Evolutionary conservation across 35 echinoderm and acorn worm genomes (phyloP).

Genomic region (Apostichopus californicus): DNA sequence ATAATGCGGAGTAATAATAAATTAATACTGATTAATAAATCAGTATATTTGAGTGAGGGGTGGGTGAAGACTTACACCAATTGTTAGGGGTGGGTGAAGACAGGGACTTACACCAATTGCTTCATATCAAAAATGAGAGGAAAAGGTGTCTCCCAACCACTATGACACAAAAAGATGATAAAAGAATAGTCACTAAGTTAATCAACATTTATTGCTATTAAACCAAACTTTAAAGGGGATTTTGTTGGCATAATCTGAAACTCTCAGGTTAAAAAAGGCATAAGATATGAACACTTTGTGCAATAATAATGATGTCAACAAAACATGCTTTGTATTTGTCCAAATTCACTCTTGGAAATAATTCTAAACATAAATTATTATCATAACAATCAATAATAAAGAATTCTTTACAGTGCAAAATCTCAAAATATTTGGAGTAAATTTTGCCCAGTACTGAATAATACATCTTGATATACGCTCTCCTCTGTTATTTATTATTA

Average conservation of each 20-base stretch:
- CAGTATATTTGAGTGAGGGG: too few relatives aligned
- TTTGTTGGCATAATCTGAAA: conserved; percentile 62
- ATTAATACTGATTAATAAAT: too few relatives aligned
- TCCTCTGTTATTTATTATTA: conserved; percentile 35
- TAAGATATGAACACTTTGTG: conserved; percentile 68
- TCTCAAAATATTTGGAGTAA: conserved; percentile 52
- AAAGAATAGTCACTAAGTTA: conserved; percentile 7
- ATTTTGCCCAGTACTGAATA: conserved; percentile 59
- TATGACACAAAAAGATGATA: too few relatives aligned
- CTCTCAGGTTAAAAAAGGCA: conserved; percentile 58
- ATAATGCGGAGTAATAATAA: too few relatives aligned
- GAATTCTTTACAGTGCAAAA: conserved; percentile 44
- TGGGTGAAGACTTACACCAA: too few relatives aligned
- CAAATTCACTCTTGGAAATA: conserved; percentile 60
- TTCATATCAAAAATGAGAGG: too few relatives aligned
- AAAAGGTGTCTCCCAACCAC: too few relatives aligned
- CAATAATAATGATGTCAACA: conserved; percentile 56
- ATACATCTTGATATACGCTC: conserved; percentile 51
- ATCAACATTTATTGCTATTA: conserved; percentile 69
- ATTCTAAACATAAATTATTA: conserved; percentile 56
- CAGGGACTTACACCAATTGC: too few relatives aligned
- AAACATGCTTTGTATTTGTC: conserved; percentile 53
- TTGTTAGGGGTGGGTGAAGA: too few relatives aligned
- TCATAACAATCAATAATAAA: conserved; percentile 38
- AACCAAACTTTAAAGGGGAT: conserved; percentile 62